Evolutionary conservation across 30 jellyfish, hydroid and myxozoan genomes (phyloP), one percentile per base, ranked within the genome.

Genomic region (Chrysaora quinquecirrha): DNA sequence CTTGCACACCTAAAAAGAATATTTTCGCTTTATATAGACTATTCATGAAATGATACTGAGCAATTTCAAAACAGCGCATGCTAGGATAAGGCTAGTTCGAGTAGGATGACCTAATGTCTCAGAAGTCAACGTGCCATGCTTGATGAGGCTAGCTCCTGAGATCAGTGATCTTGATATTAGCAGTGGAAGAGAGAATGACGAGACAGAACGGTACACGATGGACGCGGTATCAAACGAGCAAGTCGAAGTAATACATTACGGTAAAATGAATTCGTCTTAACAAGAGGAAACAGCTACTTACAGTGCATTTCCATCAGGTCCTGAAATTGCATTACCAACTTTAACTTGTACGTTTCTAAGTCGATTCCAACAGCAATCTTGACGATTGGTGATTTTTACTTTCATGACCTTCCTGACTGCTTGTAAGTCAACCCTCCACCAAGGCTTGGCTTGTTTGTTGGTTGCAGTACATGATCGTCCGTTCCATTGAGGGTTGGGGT

Each of bases 341-440:
- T 67, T 63, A 30, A 78, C 30, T 38, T 62, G 73, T 19, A 78
- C 24, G 12, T 30, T 9, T 16, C 80, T 64, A 49, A 78, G 30
- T 27, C 81, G 62, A 30, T 64, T 30, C 80, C 64, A 33, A 46
- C 89, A 78, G 24, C 89, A 78, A 27, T 78, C 89, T 21, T 30
- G 48, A 34, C 89, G 30, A 66, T 64, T 78, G 0, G 89, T 33
- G 19, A 78, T 24, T 29, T 48, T 19, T 2, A 78, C 89, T 62
- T 64, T 63, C 46, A 78, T 2, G 1, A 78, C 74, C 11, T 71
- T 76, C 74, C 60, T 75, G 2, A 30, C 62, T 1, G 66, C 35
- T 43, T 81, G 63, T 27, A 78, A 38, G 22, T 78, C 89, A n/a
- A 78, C 89, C 33, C 89, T 38, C 89, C 89, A 78, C 89, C 89